Evolutionary conservation across 2,113 vertebrate species (phyloP).

Genomic region (Plotosus lineatus): DNA sequence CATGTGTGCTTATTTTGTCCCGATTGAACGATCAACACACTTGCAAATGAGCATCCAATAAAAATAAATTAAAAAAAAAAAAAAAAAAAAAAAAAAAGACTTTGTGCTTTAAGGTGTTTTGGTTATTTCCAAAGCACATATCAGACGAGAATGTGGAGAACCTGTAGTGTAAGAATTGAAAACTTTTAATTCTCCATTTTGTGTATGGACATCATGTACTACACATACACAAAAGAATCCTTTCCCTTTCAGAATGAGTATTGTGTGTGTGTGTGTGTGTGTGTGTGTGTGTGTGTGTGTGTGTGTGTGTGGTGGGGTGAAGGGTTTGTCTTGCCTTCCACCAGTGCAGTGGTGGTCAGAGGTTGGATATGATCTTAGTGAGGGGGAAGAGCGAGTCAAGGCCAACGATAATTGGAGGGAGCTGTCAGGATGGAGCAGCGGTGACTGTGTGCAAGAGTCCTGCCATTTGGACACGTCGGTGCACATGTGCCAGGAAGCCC

Average conservation of each 20-base stretch:
- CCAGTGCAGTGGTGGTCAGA: conserved; percentile 58
- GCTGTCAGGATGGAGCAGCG: conserved; percentile 67
- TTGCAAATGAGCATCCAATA: conserved; percentile 59
- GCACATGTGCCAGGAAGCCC: conserved; percentile 59
- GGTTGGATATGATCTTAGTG: conserved; percentile 66
- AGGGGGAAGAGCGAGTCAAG: conserved; percentile 60
- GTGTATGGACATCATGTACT: neutral
- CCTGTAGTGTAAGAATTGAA: neutral
- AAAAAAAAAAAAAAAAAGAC: conserved; percentile 50
- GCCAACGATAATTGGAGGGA: conserved; percentile 67
- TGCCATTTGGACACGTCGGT: conserved; percentile 52
- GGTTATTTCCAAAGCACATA: neutral
- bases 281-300: neutral
- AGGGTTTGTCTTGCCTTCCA: conserved; percentile 48
- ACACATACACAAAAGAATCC: too few relatives aligned
- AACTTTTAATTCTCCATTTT: neutral
- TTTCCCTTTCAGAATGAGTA: too few relatives aligned
- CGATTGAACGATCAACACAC: conserved; percentile 54
- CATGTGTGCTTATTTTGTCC: conserved; percentile 27
- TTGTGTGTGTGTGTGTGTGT: neutral
- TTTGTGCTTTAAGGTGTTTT: conserved; percentile 67
- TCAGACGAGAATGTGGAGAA: neutral
- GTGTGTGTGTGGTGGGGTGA: neutral
- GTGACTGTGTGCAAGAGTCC: conserved; percentile 49
- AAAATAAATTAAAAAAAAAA: conserved; percentile 40